A percentile compares a stretch with the other conserved stretches of the same genome.
phyloP scores from a whole-genome alignment of 2,888 invertebrate species.

The Scotopteryx bipunctaria region DNA sequence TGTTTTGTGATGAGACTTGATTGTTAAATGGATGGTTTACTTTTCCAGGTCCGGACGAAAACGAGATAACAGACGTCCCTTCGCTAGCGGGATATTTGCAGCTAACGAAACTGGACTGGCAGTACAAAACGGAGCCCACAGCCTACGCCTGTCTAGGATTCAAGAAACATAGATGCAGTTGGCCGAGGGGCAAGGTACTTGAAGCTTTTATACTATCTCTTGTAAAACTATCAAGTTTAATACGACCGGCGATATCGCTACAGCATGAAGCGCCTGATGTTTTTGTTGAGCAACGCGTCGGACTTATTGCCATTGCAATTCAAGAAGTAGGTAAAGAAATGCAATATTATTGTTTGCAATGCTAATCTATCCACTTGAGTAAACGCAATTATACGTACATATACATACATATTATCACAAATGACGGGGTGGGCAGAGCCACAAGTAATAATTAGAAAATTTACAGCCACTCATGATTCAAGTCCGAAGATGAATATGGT shows the following conservation, averaged over 20 bases:
- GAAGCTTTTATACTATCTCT: neutral
- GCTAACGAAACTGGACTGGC: constrained; percentile 93
- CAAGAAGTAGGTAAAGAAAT: neutral
- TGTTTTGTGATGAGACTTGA: no score
- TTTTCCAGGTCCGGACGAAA: constrained; percentile 90
- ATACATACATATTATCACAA: no score
- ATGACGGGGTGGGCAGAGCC: no score
- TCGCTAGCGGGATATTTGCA: constrained; percentile 94
- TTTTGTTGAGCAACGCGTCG: constrained; percentile 10
- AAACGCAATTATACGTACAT: no score
- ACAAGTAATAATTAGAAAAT: no score
- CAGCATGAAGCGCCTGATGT: constrained; percentile 14
- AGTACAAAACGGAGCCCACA: constrained; percentile 94
- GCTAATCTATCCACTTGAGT: no score
- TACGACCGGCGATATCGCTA: neutral
- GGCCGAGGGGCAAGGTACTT: constrained; percentile 91
- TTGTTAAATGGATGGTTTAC: neutral
- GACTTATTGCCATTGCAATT: constrained; percentile 16
- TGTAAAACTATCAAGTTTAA: neutral
- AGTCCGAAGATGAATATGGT: no score
- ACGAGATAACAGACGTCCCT: constrained; percentile 94
- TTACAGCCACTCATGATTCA: no score
- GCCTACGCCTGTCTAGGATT: constrained; percentile 91
- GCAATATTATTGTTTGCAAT: no score
- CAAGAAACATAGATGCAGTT: constrained; percentile 91